Percentiles rank a stretch among this genome's conserved stretches.
phyloP scores from a whole-genome alignment of 2,113 vertebrate species.

The Collichthys lucidus region DNA sequence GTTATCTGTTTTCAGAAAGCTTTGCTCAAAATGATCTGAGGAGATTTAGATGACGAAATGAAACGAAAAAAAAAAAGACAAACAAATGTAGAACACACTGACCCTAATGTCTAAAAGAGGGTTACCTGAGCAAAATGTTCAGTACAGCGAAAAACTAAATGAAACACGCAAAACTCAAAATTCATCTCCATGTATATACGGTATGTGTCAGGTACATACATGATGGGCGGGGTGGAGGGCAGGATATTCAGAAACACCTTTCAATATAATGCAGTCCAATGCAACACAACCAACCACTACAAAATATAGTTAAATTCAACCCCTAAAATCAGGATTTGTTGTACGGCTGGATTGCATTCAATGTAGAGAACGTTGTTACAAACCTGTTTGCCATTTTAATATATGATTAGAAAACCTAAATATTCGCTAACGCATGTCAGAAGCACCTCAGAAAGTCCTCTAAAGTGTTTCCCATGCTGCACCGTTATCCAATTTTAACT shows the following conservation, averaged over 20 bases:
- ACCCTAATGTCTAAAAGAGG: constrained; percentile 17
- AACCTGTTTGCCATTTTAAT: constrained; percentile 4
- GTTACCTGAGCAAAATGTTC: constrained; percentile 69
- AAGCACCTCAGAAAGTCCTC: not conserved
- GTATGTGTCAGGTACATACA: not conserved
- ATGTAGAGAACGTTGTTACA: constrained; percentile 12
- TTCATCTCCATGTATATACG: not conserved
- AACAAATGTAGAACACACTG: constrained; percentile 16
- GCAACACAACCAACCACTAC: not conserved
- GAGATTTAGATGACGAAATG: constrained; percentile 25
- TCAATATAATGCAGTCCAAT: constrained; percentile 37
- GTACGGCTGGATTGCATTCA: constrained; percentile 1
- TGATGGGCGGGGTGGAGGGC: not conserved
- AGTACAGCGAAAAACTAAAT: constrained; percentile 19
- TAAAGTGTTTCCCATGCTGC: not conserved
- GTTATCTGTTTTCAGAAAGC: not conserved
- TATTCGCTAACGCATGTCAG: not conserved
- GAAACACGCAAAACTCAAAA: constrained; percentile 3
- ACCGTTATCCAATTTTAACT: not conserved
- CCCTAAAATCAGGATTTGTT: not conserved
- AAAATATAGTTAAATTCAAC: not conserved
- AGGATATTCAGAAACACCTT: constrained; percentile 2
- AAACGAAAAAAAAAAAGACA: not conserved
- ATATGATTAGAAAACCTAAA: constrained; percentile 13
- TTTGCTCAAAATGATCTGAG: constrained; percentile 24